Evolutionary conservation across 2,797 vertebrate genomes (phyloP).

Genomic region (Myotis vivesi): DNA sequence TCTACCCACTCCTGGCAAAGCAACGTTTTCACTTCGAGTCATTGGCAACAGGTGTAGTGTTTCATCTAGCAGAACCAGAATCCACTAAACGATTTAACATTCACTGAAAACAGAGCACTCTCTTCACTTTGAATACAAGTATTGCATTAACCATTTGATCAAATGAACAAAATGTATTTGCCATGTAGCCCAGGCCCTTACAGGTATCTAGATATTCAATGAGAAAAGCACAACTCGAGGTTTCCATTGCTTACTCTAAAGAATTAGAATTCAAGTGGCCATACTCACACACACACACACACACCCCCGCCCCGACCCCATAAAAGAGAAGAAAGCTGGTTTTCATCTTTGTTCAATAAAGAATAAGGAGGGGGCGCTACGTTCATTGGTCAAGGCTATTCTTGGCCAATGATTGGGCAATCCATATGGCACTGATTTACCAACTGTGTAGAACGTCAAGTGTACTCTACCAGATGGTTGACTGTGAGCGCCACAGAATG

Average conservation of each 20-base stretch:
- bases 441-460: neutral
- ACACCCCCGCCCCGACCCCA: too few species aligned
- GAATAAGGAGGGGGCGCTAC: neutral
- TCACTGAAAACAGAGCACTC: neutral
- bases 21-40: neutral
- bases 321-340: neutral
- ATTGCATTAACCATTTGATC: neutral
- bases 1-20: neutral
- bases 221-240: neutral
- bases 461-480: neutral
- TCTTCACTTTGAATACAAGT: neutral
- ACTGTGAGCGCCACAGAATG: neutral
- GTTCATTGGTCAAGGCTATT: neutral
- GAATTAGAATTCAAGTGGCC: neutral
- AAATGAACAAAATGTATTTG: neutral
- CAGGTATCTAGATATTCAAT: neutral
- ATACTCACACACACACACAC: too few species aligned
- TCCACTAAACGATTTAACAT: neutral
- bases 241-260: neutral
- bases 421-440: neutral
- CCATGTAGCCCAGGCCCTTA: neutral
- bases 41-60: neutral
- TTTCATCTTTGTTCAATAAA: neutral
- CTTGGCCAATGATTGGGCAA: neutral
- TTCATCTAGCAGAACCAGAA: neutral